phyloP scores from a whole-genome alignment of 2,888 invertebrate species.

The Drosophila rellima region DNA sequence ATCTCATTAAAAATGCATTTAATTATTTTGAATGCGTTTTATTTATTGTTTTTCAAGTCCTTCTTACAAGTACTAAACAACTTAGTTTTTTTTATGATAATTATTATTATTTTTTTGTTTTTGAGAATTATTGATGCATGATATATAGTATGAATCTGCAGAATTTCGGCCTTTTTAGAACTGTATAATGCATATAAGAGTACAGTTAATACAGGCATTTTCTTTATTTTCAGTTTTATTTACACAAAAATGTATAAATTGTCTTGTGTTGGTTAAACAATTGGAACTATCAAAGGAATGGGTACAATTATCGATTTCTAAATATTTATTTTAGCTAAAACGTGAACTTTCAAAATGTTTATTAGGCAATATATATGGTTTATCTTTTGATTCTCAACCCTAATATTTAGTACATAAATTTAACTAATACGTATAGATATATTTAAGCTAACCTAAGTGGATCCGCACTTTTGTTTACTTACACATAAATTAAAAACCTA shows the following conservation, averaged over 20 bases:
- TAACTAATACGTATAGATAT: constrained; percentile 57
- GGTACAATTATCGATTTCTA: constrained; percentile 36
- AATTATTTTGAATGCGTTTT: constrained; percentile 62
- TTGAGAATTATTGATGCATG: constrained; percentile 39
- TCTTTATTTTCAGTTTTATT: constrained; percentile 32
- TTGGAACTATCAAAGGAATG: constrained; percentile 55
- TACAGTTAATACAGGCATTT: not conserved
- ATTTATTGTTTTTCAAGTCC: constrained; percentile 64
- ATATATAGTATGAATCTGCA: constrained; percentile 37
- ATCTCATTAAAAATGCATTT: constrained; percentile 8
- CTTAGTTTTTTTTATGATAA: constrained; percentile 47
- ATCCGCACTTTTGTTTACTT: constrained; percentile 44
- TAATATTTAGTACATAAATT: constrained; percentile 53
- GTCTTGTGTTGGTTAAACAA: constrained; percentile 45
- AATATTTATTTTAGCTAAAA: constrained; percentile 64
- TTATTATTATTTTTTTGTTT: constrained; percentile 18
- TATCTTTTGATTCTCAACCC: constrained; percentile 61
- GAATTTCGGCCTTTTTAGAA: constrained; percentile 36
- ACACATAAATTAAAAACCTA: constrained; percentile 64
- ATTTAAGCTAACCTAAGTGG: constrained; percentile 64
- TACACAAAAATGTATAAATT: constrained; percentile 61
- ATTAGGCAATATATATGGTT: constrained; percentile 28
- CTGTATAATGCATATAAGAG: constrained; percentile 10
- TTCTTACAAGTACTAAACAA: constrained; percentile 62
- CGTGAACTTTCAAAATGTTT: constrained; percentile 33